Base-by-base conservation (phyloP, 1,140 invertebrate species). In the Episyrphus balteatus region DNA sequence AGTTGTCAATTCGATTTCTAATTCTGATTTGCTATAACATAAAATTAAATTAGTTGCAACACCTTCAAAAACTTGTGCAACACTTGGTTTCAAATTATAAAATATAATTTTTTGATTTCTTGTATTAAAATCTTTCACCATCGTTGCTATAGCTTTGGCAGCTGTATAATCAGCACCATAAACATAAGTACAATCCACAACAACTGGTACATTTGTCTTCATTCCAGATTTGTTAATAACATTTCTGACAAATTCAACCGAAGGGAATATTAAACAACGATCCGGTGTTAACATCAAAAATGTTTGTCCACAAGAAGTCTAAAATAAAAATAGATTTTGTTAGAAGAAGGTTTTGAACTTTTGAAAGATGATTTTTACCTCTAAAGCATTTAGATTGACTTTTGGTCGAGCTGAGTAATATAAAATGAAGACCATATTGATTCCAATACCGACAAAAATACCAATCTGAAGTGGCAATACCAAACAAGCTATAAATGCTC, bases 371-470 rank as follows among this genome's bases (percentile, higher is more conserved):
- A 18, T 11, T 38, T 12, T 39, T 45, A 52, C 51, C 42, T 66
- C 62, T 7, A 84, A 18, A 81, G 79, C 79, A 62, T 87, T 83
- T 11, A 88, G 76, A 1, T 77, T 77, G 26, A 95, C 82, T 63
- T 88, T 88, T 15, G 92, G 91, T 51, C 89, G 73, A 0, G 92
- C 89, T 15, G 88, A 85, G 54, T 92, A 86, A 63, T 94, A 93
- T 14, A 96, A 71, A 44, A 96, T 83, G 55, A 91, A 88, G 2
- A 91, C 70, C 8, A 95, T 72, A 57, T 92, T 92, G 15, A 92
- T 73, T 10, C 83, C 82, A 46, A 94, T 83, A 13, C 92, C 92
- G 52, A 86, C 78, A 17, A 93, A 73, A 61, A 97, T 94, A 40
- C 92, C 92, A 62, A 89, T 81, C 73, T 96, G 88, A 42, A 94